Evolutionary conservation across 2,888 invertebrate species (phyloP), one percentile per base, ranked within the genome.

Genomic region (Nemapogon koenigi): DNA sequence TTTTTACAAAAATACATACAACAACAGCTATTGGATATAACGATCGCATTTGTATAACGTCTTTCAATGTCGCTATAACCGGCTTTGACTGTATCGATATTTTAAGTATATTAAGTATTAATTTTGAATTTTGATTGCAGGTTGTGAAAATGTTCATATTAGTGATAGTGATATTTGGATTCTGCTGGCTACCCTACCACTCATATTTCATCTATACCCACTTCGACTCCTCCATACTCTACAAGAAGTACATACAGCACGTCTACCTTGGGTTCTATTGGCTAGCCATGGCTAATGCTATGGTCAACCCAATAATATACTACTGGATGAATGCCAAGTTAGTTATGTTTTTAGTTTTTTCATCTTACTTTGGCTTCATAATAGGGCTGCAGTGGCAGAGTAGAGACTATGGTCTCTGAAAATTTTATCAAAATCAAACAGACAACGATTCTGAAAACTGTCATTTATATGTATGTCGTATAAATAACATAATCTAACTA

Each of bases 291-390:
- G 90, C 92, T 8, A 93, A 94, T 56, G 89, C 93, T 1, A 93
- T 93, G 91, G 92, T 94, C 40, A 94, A 94, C 70, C 94, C 94
- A 0, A 84, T 94, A 40, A 91, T 94, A 35, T 94, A 94, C 62
- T 94, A 93, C 59, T 92, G 92, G 89, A 94, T 94, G 94, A 94
- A 94, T 63, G 88, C 90, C 49, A 86, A 89, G 89, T 89, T 67
- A 81, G 75, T 63, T 14, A 35, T 29, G 4, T 35, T 22, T 37
- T 15, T 17, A 28, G 8, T 13, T 25, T 36, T 13, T 10, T n/a
- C n/a, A n/a, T n/a, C n/a, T n/a, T n/a, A n/a, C n/a, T n/a, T n/a
- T n/a, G n/a, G n/a, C n/a, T n/a, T n/a, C n/a, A n/a, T n/a, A n/a
- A n/a, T n/a, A n/a, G n/a, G n/a, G n/a, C n/a, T n/a, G n/a, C n/a